Conservation (phyloP, 2,113 vertebrate genomes). For the Lucifuga dentata region DNA sequence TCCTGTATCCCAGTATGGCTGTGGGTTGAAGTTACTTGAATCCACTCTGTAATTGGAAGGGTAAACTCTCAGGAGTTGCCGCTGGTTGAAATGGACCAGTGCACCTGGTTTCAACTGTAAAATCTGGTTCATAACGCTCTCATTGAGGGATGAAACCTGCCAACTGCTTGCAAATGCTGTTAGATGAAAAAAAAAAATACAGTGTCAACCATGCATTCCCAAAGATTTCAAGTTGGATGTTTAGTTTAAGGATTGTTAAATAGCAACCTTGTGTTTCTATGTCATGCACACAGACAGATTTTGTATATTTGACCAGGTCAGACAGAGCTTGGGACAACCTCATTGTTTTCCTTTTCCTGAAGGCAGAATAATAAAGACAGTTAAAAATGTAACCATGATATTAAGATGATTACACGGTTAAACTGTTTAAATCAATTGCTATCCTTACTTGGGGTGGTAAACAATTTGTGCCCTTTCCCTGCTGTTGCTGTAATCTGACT, state of each 20-base stretch:
- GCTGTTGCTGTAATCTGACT: constrained; percentile 84
- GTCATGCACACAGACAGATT: constrained; percentile 92
- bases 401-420: not conserved
- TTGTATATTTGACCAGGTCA: constrained; percentile 96
- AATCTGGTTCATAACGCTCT: constrained; percentile 93
- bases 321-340: constrained; percentile 93
- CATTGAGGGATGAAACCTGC: constrained; percentile 96
- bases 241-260: not conserved
- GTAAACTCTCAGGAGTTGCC: constrained; percentile 93
- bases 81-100: constrained; percentile 93
- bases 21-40: constrained; percentile 97
- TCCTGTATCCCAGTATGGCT: constrained; percentile 95
- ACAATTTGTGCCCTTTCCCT: constrained; percentile 82
- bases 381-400: not conserved
- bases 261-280: constrained; percentile 94
- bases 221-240: not conserved
- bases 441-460: constrained; percentile 86
- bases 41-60: constrained; percentile 94
- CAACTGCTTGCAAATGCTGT: constrained; percentile 86
- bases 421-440: not conserved
- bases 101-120: constrained; percentile 89
- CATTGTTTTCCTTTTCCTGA: constrained; percentile 93
- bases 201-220: not conserved
- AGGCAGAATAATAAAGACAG: not conserved
- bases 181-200: constrained; percentile 22